These are phyloP conservation scores for Frieseomelitta varia DNA, from an alignment of 1,140 invertebrate species.

Conservation along the genomic window DNA sequence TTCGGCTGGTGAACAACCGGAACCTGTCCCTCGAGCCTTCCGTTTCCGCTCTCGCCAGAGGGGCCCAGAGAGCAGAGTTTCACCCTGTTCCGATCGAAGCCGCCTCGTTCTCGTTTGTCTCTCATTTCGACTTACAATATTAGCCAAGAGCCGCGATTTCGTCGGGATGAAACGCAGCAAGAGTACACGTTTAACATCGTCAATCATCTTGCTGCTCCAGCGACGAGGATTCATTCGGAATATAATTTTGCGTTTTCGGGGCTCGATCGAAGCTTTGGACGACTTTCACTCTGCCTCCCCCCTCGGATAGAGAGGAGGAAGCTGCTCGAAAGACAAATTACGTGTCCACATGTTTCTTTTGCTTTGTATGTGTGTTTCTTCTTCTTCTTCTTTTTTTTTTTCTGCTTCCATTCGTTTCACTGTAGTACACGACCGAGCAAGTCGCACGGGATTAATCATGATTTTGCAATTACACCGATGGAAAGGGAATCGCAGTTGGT, in stretches of 20 bases:
- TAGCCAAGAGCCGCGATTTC: conserved; percentile 22
- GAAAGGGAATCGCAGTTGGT: background rate
- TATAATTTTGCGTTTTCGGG: conserved; percentile 4
- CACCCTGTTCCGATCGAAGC: background rate
- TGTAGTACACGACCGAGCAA: conserved; percentile 40
- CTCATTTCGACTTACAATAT: background rate
- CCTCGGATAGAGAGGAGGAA: background rate
- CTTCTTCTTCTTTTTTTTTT: no score
- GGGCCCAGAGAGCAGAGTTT: background rate
- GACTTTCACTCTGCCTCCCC: background rate
- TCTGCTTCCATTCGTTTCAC: background rate
- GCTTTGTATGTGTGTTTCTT: background rate
- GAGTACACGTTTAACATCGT: conserved; percentile 14
- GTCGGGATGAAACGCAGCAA: conserved; percentile 6
- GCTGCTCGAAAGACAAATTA: background rate
- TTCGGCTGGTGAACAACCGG: conserved; percentile 14
- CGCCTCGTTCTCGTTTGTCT: background rate
- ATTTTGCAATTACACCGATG: background rate
- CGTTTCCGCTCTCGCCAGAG: background rate
- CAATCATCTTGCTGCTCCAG: background rate
- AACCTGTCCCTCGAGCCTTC: background rate
- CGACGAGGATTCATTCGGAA: background rate
- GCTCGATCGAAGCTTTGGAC: background rate
- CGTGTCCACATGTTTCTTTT: background rate
- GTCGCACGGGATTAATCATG: conserved; percentile 26